phyloP scores from a whole-genome alignment of 2,888 invertebrate genomes.

The Spodoptera exigua region DNA sequence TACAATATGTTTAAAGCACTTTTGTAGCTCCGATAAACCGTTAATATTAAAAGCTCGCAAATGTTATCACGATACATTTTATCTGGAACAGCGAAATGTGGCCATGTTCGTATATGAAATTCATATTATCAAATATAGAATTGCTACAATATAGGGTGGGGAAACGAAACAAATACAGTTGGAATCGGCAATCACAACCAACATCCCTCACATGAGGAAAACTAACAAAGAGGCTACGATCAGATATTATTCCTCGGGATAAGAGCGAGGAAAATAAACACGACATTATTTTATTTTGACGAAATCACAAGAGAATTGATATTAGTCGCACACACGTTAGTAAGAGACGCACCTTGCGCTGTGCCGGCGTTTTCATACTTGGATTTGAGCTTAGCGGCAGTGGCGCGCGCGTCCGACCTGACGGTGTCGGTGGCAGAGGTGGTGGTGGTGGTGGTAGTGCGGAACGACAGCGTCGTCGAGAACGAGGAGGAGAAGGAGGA shows the following conservation, averaged over 20 bases:
- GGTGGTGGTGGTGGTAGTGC: conserved; percentile 74
- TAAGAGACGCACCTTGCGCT: conserved; percentile 81
- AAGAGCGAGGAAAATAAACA: conserved; percentile 40
- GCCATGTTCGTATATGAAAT: conserved; percentile 18
- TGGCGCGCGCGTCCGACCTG: conserved; percentile 83
- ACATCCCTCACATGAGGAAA: conserved; percentile 57
- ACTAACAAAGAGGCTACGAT: conserved; percentile 48
- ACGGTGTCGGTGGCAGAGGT: conserved; percentile 74
- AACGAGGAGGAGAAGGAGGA: conserved; percentile 82
- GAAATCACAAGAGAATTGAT: conserved; percentile 25
- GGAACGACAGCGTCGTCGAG: conserved; percentile 81
- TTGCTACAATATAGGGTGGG: conserved; percentile 44
- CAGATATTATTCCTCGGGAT: conserved; percentile 27
- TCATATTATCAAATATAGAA: conserved; percentile 45
- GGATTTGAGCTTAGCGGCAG: conserved; percentile 85
- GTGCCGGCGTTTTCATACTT: conserved; percentile 86
- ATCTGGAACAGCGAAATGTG: conserved; percentile 19
- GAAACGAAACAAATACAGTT: conserved; percentile 43
- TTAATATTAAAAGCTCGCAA: conserved; percentile 23
- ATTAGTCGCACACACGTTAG: conserved; percentile 57
- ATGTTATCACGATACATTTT: conserved; percentile 27
- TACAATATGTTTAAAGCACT: conserved; percentile 17
- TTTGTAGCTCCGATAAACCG: conserved; percentile 22
- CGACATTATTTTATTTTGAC: conserved; percentile 30
- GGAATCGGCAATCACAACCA: conserved; percentile 45